phyloP scores from a whole-genome alignment of 2,888 invertebrate species.

The Anticlea derivata region DNA sequence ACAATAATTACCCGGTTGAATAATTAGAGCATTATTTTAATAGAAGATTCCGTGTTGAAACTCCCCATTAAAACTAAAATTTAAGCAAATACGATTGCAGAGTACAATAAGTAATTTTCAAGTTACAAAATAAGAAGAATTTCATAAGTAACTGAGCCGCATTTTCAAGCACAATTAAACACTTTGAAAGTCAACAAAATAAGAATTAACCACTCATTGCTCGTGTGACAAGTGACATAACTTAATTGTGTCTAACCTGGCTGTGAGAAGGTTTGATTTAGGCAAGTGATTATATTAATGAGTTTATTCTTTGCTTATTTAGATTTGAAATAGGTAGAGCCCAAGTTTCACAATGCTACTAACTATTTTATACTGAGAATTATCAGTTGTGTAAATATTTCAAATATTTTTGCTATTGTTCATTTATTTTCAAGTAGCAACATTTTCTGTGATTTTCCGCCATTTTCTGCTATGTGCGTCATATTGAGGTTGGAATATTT shows the following conservation, averaged over 20 bases:
- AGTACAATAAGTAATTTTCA: conserved; percentile 17
- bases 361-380: conserved; percentile 20
- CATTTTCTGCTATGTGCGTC: too few relatives aligned
- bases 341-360: conserved; percentile 21
- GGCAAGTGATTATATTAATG: conserved; percentile 52
- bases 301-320: conserved; percentile 39
- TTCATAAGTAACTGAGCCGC: conserved; percentile 28
- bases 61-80: conserved; percentile 18
- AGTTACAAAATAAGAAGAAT: conserved; percentile 28
- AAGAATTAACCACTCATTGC: conserved; percentile 33
- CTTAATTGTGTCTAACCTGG: conserved; percentile 41
- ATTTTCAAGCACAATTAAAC: conserved; percentile 39
- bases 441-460: not conserved
- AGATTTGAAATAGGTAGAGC: conserved; percentile 25
- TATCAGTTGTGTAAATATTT: conserved; percentile 7
- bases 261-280: conserved; percentile 53
- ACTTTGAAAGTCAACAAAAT: conserved; percentile 50
- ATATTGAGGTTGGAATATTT: too few relatives aligned
- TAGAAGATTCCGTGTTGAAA: conserved; percentile 28
- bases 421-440: not conserved
- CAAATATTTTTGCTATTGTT: not conserved
- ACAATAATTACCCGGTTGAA: not conserved
- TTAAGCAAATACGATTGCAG: conserved; percentile 17
- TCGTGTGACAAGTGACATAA: conserved; percentile 54
- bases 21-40: conserved; percentile 5